Evolutionary conservation across 2,113 vertebrate genomes (phyloP), one percentile per base, ranked within the genome.

Genomic region (Myrmecobius fasciatus): DNA sequence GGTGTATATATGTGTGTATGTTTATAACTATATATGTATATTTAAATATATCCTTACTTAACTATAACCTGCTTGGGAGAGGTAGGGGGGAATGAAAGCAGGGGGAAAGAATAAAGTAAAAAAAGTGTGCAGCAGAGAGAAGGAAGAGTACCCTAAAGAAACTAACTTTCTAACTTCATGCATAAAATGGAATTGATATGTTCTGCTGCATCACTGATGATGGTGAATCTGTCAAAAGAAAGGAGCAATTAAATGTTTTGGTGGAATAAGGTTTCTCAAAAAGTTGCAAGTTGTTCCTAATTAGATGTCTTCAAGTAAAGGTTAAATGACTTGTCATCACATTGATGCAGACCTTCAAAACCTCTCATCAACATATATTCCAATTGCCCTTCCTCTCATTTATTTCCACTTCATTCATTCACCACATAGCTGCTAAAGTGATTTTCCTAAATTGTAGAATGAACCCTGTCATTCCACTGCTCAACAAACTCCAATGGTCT

Each of bases 391-490:
- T 17, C 1, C 4, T n/a, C 31, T 67, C 36, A 12, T n/a, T 36
- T 67, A 3, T 67, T 67, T 67, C 31, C 31, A 67, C 12, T 67
- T 8, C 31, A 67, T 3, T 67, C 31, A 67, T 67, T 36, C 31
- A n/a, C 56, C 25, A 60, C 28, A 11, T 3, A 60, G 26, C 9
- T 28, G 26, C 9, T 60, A 60, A 93, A 90, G 31, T 31, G 1
- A 46, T 95, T 96, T 90, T 20, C 26, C 10, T 90, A 83, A 92
- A 28, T 26, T 20, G 93, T 8, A 47, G 11, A 75, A 94, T 60
- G 54, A 28, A 31, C 28, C 54, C 54, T 60, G 54, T 11, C 54
- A 60, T 31, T 60, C 26, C 10, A 31, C 2, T 60, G 11, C 54
- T 60, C 54, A 60, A 31, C 3, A 56, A 60, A 60, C 10, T 60